Evolutionary conservation across 1,140 invertebrate genomes (phyloP), one percentile per base, ranked within the genome.

Genomic region (Drepana arcuata): DNA sequence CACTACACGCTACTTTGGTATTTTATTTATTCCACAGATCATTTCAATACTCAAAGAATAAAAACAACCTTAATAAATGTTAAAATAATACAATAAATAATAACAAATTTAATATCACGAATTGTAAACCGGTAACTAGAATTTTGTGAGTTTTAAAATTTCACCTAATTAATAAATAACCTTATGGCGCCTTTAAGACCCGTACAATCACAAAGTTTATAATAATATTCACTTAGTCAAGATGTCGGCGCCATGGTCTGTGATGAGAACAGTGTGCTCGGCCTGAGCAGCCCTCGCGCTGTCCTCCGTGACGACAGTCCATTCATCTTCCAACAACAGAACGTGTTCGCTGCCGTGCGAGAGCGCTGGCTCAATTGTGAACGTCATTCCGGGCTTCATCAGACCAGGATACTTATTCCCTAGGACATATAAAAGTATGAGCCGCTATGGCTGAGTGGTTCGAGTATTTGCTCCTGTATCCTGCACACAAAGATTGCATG

Each of bases 361-460:
- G 11, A 98, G 60, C 9, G 93, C 89, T n/a, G 96, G 96, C 67
- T 98, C 96, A 26, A 98, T 93, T 0, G 96, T 98, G 66, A 98
- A 98, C 1, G 92, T 93, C 93, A 97, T 97, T 13, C 95, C 95
- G 25, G 91, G 63, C 48, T 86, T 55, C 95, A 98, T 97, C 16
- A 80, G 55, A n/a, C 90, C 92, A 6, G 87, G 81, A 55, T 86
- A 86, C 27, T 87, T 51, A 74, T 95, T 92, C 48, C 84, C 93
- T 94, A 42, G 10, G 14, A 34, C 9, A n/a, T n/a, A n/a, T n/a
- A n/a, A n/a, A 36, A 24, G 15, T 21, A 33, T 28, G 14, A 16
- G n/a, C n/a, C n/a, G n/a, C n/a, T n/a, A n/a, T n/a, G n/a, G n/a
- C n/a, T n/a, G n/a, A n/a, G n/a, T n/a, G n/a, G n/a, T n/a, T n/a